These are phyloP conservation scores for Asteroscopus sphinx DNA, from an alignment of 2,888 invertebrate genomes.

Conservation along the genomic window DNA sequence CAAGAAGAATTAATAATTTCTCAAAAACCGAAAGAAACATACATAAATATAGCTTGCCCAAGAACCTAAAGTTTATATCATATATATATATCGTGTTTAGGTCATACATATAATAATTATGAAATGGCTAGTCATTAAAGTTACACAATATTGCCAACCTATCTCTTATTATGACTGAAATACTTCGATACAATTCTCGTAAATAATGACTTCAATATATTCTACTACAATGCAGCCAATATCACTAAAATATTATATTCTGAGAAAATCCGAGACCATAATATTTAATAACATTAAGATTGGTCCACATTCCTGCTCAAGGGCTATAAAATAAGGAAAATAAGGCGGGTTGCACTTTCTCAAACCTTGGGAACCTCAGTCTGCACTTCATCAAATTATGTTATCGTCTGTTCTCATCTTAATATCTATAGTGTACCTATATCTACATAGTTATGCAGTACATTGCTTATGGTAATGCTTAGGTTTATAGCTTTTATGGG, in stretches of 20 bases:
- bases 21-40: too few relatives aligned
- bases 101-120: too few relatives aligned
- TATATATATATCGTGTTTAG: too few relatives aligned
- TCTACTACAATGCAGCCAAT: too few relatives aligned
- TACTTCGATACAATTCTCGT: too few relatives aligned
- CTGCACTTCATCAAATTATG: conserved; percentile 8
- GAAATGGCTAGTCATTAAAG: too few relatives aligned
- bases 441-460: conserved; percentile 6
- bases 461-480: conserved; percentile 1
- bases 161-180: too few relatives aligned
- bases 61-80: too few relatives aligned
- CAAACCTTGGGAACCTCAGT: conserved; percentile 39
- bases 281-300: conserved; percentile 4
- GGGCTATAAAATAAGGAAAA: conserved; percentile 35
- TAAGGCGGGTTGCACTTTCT: conserved; percentile 32
- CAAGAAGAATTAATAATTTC: conserved; percentile 7
- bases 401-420: conserved; percentile 21
- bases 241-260: too few relatives aligned
- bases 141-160: too few relatives aligned
- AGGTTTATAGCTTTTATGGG: not conserved
- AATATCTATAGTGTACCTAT: not conserved
- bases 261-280: not conserved
- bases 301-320: conserved; percentile 19
- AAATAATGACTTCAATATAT: too few relatives aligned
- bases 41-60: too few relatives aligned